Base-by-base conservation (phyloP, 2,113 vertebrate species). In the Mormyrus iriodes region DNA sequence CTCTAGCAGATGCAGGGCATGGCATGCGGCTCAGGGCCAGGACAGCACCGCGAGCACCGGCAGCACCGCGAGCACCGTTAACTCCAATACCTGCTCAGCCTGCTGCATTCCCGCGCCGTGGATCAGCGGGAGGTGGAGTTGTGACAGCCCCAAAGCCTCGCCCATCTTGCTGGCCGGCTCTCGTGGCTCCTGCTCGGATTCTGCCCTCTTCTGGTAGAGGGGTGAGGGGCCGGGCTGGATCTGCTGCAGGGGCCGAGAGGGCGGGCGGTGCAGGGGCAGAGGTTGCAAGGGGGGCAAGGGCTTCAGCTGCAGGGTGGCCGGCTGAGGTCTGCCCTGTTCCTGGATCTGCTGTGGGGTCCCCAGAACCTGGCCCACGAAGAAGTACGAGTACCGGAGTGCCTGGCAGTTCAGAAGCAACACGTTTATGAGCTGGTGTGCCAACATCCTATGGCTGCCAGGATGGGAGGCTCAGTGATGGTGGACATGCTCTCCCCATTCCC, bases 381-480 rank as follows among this genome's bases (percentile, higher is more conserved):
- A 99, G 92, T 97, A 98, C 0, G 97, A 94, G 90, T 98, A 97
- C 52, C 97, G 96, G 92, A 98, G 97, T 8, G 97, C 96, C 97
- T 99, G 92, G 85, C 94, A 2, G 90, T 48, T 27, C 2, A 83
- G 58, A 21, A 89, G n/a, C 21, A 53, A 35, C 49, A 9, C 8
- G 51, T 53, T 35, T 10, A 85, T n/a, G 42, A 1, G 7, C 15
- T 4, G 7, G 31, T 39, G 35, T 39, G 4, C 35, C 39, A 17
- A 12, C 35, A 42, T 42, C 73, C 0, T 19, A 39, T 2, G 13
- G 35, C 15, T 42, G 73, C 42, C 35, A 76, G 69, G 69, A 39
- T 31, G 13, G 35, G n/a, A 10, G 10, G 61, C n/a, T 13, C n/a
- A 13, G n/a, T 12, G 61, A 13, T 9, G 69, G 31, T 7, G 35